Conservation (phyloP, 2,888 invertebrate species). For the Agriopis marginaria region DNA sequence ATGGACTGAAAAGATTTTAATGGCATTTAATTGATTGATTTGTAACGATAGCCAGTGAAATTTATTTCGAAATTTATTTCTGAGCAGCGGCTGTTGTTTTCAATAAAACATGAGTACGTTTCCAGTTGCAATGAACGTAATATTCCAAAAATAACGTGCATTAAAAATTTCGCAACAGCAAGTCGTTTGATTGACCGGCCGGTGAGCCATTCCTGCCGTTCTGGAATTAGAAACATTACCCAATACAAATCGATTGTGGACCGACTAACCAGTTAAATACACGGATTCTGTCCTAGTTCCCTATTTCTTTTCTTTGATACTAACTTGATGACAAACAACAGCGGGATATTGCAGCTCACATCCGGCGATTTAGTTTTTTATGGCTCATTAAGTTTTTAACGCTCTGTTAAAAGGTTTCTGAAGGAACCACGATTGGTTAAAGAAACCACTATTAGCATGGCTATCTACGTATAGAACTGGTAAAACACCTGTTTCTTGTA, state of each 20-base stretch:
- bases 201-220: slow-evolving; percentile 46
- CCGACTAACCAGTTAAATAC: slow-evolving; percentile 16
- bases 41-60: not conserved
- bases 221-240: slow-evolving; percentile 56
- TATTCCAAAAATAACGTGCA: slow-evolving; percentile 39
- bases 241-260: slow-evolving; percentile 51
- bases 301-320: slow-evolving; percentile 39
- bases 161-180: slow-evolving; percentile 58
- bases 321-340: slow-evolving; percentile 48
- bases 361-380: slow-evolving; percentile 41
- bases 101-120: not conserved
- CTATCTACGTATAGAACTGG: not conserved
- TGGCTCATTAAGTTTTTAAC: slow-evolving; percentile 33
- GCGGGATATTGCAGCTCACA: slow-evolving; percentile 48
- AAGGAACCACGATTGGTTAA: slow-evolving; percentile 9
- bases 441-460: slow-evolving; percentile 14
- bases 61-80: not conserved
- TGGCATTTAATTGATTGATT: too few species aligned
- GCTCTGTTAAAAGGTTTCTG: slow-evolving; percentile 26
- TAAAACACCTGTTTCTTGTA: slow-evolving; percentile 1
- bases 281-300: slow-evolving; percentile 35
- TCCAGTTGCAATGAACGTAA: slow-evolving; percentile 16
- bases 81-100: not conserved
- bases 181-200: slow-evolving; percentile 51
- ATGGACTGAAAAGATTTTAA: not conserved